Percentiles rank a stretch among this genome's conserved stretches.
Evolutionary conservation across 2,113 vertebrate genomes (phyloP).

Genomic region (Micronycteris hirsuta): DNA sequence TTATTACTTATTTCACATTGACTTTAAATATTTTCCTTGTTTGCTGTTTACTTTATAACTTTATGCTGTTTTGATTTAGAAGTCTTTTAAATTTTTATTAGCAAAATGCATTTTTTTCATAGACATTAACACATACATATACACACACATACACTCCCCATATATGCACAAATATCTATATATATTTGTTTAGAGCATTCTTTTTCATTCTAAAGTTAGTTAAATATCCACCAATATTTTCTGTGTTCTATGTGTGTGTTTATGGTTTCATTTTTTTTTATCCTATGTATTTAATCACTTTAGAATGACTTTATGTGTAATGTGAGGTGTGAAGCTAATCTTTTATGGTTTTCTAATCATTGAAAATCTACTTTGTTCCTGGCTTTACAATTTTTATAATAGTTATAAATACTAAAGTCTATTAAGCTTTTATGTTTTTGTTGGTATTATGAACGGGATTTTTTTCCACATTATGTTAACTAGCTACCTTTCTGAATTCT

Average conservation of each 20-base stretch:
- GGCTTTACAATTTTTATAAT: background rate
- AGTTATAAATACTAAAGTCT: background rate
- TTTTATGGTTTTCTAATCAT: background rate
- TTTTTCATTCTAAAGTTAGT: background rate
- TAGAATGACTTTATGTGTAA: background rate
- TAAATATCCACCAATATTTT: background rate
- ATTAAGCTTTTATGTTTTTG: background rate
- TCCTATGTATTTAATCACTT: background rate
- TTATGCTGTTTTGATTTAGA: background rate
- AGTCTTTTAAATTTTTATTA: background rate
- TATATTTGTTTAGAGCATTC: slow-evolving; percentile 1
- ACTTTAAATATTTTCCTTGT: background rate
- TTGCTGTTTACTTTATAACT: background rate
- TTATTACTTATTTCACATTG: background rate
- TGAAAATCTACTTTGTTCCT: background rate
- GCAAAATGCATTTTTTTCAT: background rate
- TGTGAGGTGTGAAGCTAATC: background rate
- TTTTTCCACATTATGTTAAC: background rate
- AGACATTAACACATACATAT: background rate
- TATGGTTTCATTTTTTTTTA: background rate
- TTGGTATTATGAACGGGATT: background rate
- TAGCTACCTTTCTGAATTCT: background rate
- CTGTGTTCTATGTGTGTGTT: background rate
- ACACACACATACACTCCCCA: background rate
- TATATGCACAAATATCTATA: background rate